Evolutionary conservation across 2,113 vertebrate genomes (phyloP).

Genomic region (Anguilla japonica): DNA sequence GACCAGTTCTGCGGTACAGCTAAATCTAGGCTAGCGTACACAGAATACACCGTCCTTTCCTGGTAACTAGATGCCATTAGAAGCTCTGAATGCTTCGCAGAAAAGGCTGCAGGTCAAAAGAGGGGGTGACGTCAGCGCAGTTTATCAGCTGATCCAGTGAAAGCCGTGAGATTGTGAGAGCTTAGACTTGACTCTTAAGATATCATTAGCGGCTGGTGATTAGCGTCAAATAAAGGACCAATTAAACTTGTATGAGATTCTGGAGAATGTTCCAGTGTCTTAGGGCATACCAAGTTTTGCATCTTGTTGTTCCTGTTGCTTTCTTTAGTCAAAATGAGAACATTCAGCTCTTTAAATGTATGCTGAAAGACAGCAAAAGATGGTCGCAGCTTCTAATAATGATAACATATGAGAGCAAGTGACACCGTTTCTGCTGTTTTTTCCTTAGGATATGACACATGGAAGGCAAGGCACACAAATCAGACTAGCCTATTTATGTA

Average conservation of each 20-base stretch:
- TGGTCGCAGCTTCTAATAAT: not conserved
- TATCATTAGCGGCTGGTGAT: not conserved
- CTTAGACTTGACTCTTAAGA: not conserved
- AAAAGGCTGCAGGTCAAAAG: not conserved
- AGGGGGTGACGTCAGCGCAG: not conserved
- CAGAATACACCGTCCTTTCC: not conserved
- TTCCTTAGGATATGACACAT: not conserved
- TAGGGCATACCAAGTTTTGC: not conserved
- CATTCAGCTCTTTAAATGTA: not conserved
- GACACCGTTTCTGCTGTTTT: not conserved
- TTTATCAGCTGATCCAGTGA: not conserved
- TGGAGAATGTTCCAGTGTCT: not conserved
- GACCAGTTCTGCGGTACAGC: not conserved
- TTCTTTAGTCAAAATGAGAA: not conserved
- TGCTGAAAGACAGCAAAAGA: not conserved
- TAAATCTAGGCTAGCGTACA: not conserved
- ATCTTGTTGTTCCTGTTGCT: not conserved
- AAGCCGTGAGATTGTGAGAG: not conserved
- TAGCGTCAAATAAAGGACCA: not conserved
- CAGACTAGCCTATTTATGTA: not conserved
- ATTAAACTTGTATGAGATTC: constrained; percentile 6
- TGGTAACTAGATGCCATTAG: not conserved
- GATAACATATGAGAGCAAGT: not conserved
- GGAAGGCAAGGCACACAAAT: not conserved
- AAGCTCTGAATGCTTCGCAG: not conserved